Percentiles rank a stretch among this genome's conserved stretches.
Conservation (phyloP, 2,797 vertebrate genomes). For the Molossus molossus region DNA sequence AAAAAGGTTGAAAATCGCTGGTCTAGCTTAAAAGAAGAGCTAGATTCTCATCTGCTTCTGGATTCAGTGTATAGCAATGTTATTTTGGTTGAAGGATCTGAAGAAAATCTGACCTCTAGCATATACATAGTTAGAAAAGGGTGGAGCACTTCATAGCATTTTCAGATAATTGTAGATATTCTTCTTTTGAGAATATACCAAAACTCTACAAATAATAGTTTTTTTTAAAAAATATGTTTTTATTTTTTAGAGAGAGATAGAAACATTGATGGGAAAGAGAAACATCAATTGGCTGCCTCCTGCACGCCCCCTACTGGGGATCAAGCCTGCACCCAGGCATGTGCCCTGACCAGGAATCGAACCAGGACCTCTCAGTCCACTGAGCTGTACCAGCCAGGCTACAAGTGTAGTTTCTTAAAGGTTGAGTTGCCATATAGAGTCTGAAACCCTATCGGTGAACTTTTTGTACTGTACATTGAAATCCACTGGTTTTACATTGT, state of each 20-base stretch:
- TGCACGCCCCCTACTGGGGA: too few relatives aligned
- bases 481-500: background rate
- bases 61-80: background rate
- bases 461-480: conserved; percentile 1
- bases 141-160: background rate
- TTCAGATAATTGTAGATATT: background rate
- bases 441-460: background rate
- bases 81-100: conserved; percentile 34
- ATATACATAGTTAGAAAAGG: background rate
- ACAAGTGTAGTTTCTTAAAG: background rate
- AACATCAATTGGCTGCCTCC: too few relatives aligned
- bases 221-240: background rate
- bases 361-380: too few relatives aligned
- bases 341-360: too few relatives aligned
- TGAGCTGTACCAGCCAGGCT: too few relatives aligned
- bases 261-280: too few relatives aligned
- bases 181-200: background rate
- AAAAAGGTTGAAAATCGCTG: background rate
- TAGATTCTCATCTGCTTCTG: background rate
- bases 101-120: conserved; percentile 7
- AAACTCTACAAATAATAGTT: background rate
- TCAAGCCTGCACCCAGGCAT: too few relatives aligned
- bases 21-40: background rate
- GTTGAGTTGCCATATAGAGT: conserved; percentile 21
- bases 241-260: too few relatives aligned